Evolutionary conservation across 1,140 invertebrate genomes (phyloP).

Genomic region (Daktulosphaira vitifoliae): DNA sequence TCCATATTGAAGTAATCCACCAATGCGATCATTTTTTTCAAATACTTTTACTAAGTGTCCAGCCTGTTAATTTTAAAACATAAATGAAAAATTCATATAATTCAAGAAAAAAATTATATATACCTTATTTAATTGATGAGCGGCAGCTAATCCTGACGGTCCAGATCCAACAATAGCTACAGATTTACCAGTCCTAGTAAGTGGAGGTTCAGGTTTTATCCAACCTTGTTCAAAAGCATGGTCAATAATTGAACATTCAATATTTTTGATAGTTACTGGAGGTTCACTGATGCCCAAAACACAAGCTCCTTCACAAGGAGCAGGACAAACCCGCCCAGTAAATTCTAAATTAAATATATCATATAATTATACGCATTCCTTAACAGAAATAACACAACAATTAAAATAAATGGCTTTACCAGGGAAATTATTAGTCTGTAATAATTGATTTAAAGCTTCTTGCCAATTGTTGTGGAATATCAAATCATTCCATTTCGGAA

Average conservation of each 20-base stretch:
- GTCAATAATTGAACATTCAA: slow-evolving; percentile 98
- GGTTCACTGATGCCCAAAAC: slow-evolving; percentile 93
- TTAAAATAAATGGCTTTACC: slow-evolving; percentile 43
- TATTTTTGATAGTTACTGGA: slow-evolving; percentile 97
- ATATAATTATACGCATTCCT: background rate
- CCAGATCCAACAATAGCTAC: slow-evolving; percentile 94
- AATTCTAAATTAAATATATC: slow-evolving; percentile 59
- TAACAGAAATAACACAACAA: background rate
- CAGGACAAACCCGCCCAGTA: slow-evolving; percentile 95
- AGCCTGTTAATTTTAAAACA: slow-evolving; percentile 53
- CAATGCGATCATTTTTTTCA: slow-evolving; percentile 90
- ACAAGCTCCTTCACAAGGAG: slow-evolving; percentile 97
- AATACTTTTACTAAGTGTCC: slow-evolving; percentile 89
- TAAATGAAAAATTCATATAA: background rate
- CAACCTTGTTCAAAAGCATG: slow-evolving; percentile 94
- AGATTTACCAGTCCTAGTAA: slow-evolving; percentile 66
- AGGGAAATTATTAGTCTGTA: slow-evolving; percentile 99
- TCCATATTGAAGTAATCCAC: slow-evolving; percentile 92
- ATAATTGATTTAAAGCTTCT: slow-evolving; percentile 86
- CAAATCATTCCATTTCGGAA: slow-evolving; percentile 98
- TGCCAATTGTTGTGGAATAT: slow-evolving; percentile 92
- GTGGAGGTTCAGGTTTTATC: slow-evolving; percentile 75
- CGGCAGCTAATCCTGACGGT: slow-evolving; percentile 87
- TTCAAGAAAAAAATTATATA: slow-evolving; percentile 39
- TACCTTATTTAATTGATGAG: slow-evolving; percentile 94